Percentiles rank a stretch among this genome's conserved stretches.
phyloP scores from a whole-genome alignment of 2,113 vertebrate species.

The Microcebus murinus region DNA sequence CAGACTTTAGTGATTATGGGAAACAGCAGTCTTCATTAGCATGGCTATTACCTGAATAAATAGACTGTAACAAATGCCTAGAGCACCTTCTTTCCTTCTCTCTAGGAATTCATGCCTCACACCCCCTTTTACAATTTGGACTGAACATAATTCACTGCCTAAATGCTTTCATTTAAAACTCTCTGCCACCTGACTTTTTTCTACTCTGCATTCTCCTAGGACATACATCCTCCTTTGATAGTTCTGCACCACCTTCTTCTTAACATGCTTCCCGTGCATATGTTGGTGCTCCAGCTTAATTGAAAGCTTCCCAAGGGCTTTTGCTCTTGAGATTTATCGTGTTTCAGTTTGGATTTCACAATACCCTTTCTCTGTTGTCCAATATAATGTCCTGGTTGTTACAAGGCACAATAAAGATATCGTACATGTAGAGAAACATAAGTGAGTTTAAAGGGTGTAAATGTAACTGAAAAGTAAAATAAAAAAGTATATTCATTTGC shows the following conservation, averaged over 20 bases:
- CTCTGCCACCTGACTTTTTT: background rate
- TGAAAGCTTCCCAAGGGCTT: background rate
- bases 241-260: background rate
- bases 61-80: background rate
- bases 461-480: background rate
- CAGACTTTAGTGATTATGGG: background rate
- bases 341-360: background rate
- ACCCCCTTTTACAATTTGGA: background rate
- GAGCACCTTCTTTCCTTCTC: background rate
- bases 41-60: constrained; percentile 5
- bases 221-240: background rate
- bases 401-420: background rate
- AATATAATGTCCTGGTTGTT: background rate
- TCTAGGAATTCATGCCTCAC: background rate
- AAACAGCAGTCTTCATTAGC: constrained; percentile 8
- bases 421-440: background rate
- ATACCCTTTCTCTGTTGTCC: background rate
- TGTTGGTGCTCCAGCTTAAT: background rate
- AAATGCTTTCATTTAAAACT: constrained; percentile 44
- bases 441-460: background rate
- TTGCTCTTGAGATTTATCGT: background rate
- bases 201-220: background rate
- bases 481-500: background rate
- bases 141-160: constrained; percentile 6
- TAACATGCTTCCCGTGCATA: background rate